phyloP scores from a whole-genome alignment of 2,797 vertebrate genomes.

The Sebastes itinus region DNA sequence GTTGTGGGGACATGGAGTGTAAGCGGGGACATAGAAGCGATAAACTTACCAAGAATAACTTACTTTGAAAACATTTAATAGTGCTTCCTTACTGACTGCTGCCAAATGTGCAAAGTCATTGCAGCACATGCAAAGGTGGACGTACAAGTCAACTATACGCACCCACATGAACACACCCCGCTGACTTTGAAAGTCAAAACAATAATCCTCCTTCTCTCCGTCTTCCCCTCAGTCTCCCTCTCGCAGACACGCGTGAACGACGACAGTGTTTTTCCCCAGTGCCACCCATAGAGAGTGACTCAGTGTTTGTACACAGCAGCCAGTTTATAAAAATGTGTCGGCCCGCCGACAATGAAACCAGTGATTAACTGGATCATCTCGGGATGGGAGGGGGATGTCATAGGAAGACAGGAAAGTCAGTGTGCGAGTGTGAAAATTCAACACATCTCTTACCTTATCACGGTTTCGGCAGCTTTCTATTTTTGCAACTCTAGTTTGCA shows the following conservation, averaged over 20 bases:
- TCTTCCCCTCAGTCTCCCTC: conserved; percentile 5
- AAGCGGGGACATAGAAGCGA: background rate
- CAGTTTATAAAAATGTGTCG: conserved; percentile 51
- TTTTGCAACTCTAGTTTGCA: background rate
- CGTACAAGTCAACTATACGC: background rate
- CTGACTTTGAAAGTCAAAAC: conserved; percentile 65
- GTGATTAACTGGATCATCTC: conserved; percentile 59
- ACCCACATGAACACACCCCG: conserved; percentile 23
- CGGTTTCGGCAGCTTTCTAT: background rate
- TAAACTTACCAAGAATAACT: background rate
- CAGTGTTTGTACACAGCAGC: conserved; percentile 56
- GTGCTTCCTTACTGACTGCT: background rate
- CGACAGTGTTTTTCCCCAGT: conserved; percentile 23
- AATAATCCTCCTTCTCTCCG: conserved; percentile 9
- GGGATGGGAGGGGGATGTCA: conserved; percentile 51
- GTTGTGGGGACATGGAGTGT: background rate
- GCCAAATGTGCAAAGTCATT: conserved; percentile 13
- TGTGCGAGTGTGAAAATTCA: conserved; percentile 46
- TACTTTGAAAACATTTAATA: background rate
- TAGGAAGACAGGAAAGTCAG: conserved; percentile 62
- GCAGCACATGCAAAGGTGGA: conserved; percentile 7
- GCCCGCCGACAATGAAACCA: conserved; percentile 58
- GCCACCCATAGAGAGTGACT: conserved; percentile 40
- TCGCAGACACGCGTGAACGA: conserved; percentile 32
- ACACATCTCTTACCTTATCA: conserved; percentile 23